Percentiles rank a stretch among this genome's conserved stretches.
These are phyloP conservation scores for Tretioscincus oriximinensis DNA, from an alignment of 2,113 vertebrate species.

Conservation along the genomic window DNA sequence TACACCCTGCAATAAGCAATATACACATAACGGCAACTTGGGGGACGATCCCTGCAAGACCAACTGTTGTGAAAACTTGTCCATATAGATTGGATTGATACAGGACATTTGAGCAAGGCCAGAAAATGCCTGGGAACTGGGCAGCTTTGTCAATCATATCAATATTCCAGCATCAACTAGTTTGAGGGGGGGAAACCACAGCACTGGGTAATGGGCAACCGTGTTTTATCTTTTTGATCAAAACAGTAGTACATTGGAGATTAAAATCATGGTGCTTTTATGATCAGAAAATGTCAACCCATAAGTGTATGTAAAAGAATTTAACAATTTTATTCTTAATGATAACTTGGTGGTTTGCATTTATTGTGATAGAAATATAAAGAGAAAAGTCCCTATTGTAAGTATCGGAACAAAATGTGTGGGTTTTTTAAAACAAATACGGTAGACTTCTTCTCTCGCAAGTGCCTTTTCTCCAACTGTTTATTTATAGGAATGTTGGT, in stretches of 20 bases:
- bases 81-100: background rate
- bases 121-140: background rate
- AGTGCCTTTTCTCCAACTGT: slow-evolving; percentile 82
- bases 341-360: slow-evolving; percentile 73
- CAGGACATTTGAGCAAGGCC: background rate
- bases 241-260: slow-evolving; percentile 53
- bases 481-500: slow-evolving; percentile 84
- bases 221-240: slow-evolving; percentile 68
- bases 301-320: slow-evolving; percentile 74
- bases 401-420: slow-evolving; percentile 71
- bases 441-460: slow-evolving; percentile 82
- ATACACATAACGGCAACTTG: slow-evolving; percentile 47
- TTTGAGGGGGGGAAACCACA: slow-evolving; percentile 48
- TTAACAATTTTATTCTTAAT: slow-evolving; percentile 72
- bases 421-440: slow-evolving; percentile 67
- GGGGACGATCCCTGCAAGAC: slow-evolving; percentile 44
- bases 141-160: slow-evolving; percentile 50
- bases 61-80: slow-evolving; percentile 14
- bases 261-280: slow-evolving; percentile 78
- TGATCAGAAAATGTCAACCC: slow-evolving; percentile 61
- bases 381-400: slow-evolving; percentile 74
- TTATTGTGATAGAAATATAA: slow-evolving; percentile 68
- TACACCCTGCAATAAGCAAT: slow-evolving; percentile 75
- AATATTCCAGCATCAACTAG: slow-evolving; percentile 41
- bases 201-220: slow-evolving; percentile 65